phyloP scores from a whole-genome alignment of 2,888 invertebrate species.

The Euzophera pinguis region DNA sequence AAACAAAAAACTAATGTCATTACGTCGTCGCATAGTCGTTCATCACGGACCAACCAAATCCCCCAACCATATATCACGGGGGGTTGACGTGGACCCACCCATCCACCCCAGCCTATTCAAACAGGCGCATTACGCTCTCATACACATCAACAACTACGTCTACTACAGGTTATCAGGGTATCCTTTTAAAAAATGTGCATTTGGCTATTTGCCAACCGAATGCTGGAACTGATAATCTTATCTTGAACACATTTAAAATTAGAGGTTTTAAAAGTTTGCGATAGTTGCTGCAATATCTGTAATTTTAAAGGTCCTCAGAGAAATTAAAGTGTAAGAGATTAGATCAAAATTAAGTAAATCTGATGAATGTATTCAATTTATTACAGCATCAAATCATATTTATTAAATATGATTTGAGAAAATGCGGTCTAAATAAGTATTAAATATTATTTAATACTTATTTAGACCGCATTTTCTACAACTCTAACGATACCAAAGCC shows the following conservation, averaged over 20 bases:
- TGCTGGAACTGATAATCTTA: neutral
- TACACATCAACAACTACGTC: constrained; percentile 49
- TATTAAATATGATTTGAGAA: no score
- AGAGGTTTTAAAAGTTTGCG: neutral
- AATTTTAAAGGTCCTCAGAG: no score
- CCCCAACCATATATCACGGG: constrained; percentile 28
- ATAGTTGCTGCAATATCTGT: no score
- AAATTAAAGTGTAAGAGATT: no score
- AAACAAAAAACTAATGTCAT: constrained; percentile 39
- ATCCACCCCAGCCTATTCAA: constrained; percentile 50
- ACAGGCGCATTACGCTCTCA: constrained; percentile 49
- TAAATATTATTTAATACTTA: no score
- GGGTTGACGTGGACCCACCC: constrained; percentile 25
- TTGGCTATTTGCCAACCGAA: constrained; percentile 53
- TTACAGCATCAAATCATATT: no score
- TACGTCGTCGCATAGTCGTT: constrained; percentile 35
- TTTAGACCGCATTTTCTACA: no score
- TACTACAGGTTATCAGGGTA: constrained; percentile 53
- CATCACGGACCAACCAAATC: constrained; percentile 46
- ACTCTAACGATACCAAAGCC: no score
- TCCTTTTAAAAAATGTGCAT: constrained; percentile 47
- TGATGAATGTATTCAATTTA: no score
- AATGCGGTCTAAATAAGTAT: no score
- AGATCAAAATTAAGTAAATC: no score
- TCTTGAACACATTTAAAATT: neutral